phyloP scores from a whole-genome alignment of 2,797 vertebrate species.

The Neoniphon sammara region DNA sequence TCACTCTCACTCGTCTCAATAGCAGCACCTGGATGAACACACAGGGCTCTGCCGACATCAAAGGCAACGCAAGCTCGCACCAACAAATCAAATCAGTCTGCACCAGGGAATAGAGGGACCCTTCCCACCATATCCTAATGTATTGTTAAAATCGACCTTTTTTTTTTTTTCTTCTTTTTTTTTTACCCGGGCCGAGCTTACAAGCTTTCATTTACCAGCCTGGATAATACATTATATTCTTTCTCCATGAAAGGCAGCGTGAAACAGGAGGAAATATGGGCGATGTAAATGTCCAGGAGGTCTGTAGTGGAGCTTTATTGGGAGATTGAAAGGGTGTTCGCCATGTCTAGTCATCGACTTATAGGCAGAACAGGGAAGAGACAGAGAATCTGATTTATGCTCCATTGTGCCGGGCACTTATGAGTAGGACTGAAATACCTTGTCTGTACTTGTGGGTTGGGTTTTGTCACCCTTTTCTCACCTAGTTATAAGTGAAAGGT shows the following conservation, averaged over 20 bases:
- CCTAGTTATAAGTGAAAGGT: conserved; percentile 24
- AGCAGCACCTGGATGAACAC: conserved; percentile 31
- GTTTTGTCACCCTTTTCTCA: not conserved
- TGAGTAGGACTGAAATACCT: not conserved
- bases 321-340: conserved; percentile 54
- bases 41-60: conserved; percentile 30
- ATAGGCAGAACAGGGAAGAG: conserved; percentile 33
- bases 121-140: conserved; percentile 57
- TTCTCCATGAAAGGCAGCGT: conserved; percentile 29
- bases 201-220: conserved; percentile 10
- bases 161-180: conserved; percentile 45
- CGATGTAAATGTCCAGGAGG: conserved; percentile 39
- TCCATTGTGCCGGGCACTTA: not conserved
- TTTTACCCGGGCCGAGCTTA: conserved; percentile 27
- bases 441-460: not conserved
- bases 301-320: conserved; percentile 44
- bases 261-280: conserved; percentile 27
- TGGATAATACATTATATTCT: conserved; percentile 54
- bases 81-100: conserved; percentile 65
- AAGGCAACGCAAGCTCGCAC: conserved; percentile 45
- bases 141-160: conserved; percentile 55
- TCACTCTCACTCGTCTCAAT: conserved; percentile 17
- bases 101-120: conserved; percentile 39
- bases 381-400: conserved; percentile 15
- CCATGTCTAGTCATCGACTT: conserved; percentile 40